These are phyloP conservation scores for Tetraodon nigroviridis DNA, from an alignment of 2,113 vertebrate species.

Conservation along the genomic window DNA sequence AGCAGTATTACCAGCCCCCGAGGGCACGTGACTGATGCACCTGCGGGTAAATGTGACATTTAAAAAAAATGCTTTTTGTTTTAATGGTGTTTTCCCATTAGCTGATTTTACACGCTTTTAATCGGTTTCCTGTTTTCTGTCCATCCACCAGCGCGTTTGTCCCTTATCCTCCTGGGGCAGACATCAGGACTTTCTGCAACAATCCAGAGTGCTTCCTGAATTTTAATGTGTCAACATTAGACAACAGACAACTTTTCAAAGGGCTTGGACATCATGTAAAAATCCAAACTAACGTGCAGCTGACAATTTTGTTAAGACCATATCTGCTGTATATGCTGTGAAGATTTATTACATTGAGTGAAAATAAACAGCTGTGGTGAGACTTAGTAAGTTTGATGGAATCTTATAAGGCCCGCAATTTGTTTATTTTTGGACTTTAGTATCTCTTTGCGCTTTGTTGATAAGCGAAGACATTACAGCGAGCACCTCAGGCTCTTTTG, in stretches of 20 bases:
- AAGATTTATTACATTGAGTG: constrained; percentile 65
- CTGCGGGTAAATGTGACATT: constrained; percentile 41
- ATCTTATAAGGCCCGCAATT: neutral
- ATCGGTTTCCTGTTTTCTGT: constrained; percentile 4
- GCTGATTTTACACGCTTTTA: neutral
- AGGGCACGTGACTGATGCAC: constrained; percentile 86
- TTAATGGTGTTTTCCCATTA: too few species aligned
- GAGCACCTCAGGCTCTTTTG: constrained; percentile 57
- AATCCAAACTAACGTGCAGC: constrained; percentile 42
- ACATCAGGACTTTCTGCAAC: constrained; percentile 33
- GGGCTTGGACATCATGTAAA: constrained; percentile 61
- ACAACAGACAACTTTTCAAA: constrained; percentile 50
- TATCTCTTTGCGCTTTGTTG: too few species aligned
- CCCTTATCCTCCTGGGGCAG: constrained; percentile 20
- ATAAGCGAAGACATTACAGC: too few species aligned
- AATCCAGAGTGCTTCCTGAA: constrained; percentile 66
- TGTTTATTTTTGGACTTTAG: too few species aligned
- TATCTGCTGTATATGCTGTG: constrained; percentile 65
- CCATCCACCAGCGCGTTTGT: constrained; percentile 25
- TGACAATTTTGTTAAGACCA: constrained; percentile 57
- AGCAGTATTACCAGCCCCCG: constrained; percentile 95
- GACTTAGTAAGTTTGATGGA: constrained; percentile 31
- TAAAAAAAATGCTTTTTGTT: constrained; percentile 3
- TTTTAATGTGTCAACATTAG: constrained; percentile 28
- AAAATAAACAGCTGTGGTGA: constrained; percentile 53